A percentile compares a stretch with the other conserved stretches of the same genome.
These are phyloP conservation scores for Heteromormyrus szaboi DNA, from an alignment of 2,797 vertebrate species.

Conservation along the genomic window DNA sequence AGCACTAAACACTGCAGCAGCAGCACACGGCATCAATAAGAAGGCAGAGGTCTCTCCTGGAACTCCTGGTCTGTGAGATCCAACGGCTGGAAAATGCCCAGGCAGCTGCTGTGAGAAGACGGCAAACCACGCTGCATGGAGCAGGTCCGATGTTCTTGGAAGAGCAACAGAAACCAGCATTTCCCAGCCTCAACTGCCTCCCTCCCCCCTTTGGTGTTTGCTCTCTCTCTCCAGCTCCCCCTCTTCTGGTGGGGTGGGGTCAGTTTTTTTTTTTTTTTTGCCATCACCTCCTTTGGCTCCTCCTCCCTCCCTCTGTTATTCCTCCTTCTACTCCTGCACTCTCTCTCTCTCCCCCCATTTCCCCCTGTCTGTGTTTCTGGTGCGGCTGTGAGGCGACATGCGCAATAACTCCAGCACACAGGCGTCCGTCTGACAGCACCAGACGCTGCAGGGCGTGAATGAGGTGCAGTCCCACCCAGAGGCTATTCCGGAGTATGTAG, in stretches of 20 bases:
- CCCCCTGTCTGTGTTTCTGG: background rate
- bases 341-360: background rate
- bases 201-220: background rate
- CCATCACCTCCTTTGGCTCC: conserved; percentile 14
- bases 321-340: conserved; percentile 17
- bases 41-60: background rate
- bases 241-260: conserved; percentile 25
- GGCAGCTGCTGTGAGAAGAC: background rate
- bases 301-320: conserved; percentile 15
- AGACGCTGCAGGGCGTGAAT: background rate
- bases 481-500: background rate
- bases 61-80: background rate
- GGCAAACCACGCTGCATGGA: background rate
- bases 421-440: background rate
- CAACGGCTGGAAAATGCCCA: no score
- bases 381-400: background rate
- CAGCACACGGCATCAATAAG: background rate
- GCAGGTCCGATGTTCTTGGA: background rate
- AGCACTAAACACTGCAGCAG: no score
- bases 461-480: background rate
- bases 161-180: conserved; percentile 11
- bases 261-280: conserved; percentile 4
- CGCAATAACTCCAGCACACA: background rate
- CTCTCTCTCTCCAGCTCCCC: conserved; percentile 8
- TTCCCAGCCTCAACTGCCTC: background rate